Percentiles rank a stretch among this genome's conserved stretches.
phyloP scores from a whole-genome alignment of 2,113 vertebrate species.

The Oreotrochilus melanogaster region DNA sequence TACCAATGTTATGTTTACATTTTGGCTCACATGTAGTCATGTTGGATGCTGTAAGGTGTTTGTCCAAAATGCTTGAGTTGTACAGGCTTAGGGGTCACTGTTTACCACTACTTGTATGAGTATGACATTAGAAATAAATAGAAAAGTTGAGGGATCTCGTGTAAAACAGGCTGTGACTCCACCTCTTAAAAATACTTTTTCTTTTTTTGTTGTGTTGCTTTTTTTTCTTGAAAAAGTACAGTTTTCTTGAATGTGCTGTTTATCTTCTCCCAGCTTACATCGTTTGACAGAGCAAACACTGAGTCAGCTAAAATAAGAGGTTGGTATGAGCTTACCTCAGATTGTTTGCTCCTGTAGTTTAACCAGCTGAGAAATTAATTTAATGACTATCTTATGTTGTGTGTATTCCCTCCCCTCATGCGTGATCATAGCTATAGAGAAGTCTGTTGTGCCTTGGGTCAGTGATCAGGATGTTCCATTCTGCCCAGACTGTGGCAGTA shows the following conservation, averaged over 20 bases:
- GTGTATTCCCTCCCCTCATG: background rate
- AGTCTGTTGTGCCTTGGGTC: constrained; percentile 96
- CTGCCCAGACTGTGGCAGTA: constrained; percentile 95
- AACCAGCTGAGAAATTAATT: background rate
- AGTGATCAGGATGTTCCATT: constrained; percentile 96
- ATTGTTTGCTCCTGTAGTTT: background rate
- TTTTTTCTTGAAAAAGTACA: background rate
- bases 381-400: background rate
- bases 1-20: background rate
- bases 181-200: background rate
- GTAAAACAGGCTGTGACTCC: background rate
- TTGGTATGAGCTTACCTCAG: constrained; percentile 62
- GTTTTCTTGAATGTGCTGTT: constrained; percentile 30
- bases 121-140: background rate
- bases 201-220: background rate
- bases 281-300: constrained; percentile 90
- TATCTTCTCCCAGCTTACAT: constrained; percentile 85
- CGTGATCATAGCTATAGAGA: constrained; percentile 86
- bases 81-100: background rate
- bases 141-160: background rate
- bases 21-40: background rate
- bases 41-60: background rate
- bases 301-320: constrained; percentile 95
- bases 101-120: background rate
- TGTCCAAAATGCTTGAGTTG: background rate